Conservation (phyloP, 2,797 vertebrate genomes). For the Streptopelia turtur region DNA sequence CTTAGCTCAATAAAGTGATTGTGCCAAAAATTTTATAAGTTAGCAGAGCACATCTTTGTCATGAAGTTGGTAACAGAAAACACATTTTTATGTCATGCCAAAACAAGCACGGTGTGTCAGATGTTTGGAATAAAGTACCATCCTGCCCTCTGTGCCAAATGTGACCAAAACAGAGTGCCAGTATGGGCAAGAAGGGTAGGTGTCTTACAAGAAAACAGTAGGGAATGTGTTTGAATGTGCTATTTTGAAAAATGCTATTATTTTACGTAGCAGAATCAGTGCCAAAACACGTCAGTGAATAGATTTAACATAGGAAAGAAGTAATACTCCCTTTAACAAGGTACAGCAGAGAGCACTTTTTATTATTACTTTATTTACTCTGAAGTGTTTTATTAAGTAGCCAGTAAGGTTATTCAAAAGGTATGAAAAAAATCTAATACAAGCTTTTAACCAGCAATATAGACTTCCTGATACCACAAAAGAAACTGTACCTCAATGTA, state of each 20-base stretch:
- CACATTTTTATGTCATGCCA: neutral
- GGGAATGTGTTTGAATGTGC: neutral
- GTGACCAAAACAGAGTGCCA: neutral
- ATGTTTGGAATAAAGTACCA: neutral
- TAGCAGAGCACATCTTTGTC: neutral
- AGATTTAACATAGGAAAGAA: neutral
- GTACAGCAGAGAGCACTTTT: neutral
- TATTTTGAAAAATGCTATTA: neutral
- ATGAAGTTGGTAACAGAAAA: neutral
- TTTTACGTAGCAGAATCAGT: neutral
- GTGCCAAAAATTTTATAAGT: neutral
- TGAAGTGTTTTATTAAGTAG: conserved; percentile 39
- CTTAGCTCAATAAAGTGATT: neutral
- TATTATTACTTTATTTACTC: neutral
- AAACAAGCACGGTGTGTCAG: neutral
- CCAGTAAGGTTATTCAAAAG: conserved; percentile 15
- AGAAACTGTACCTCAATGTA: neutral
- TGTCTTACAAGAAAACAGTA: neutral
- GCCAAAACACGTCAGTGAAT: neutral
- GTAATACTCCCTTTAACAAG: neutral
- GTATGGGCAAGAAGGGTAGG: neutral
- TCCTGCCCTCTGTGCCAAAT: neutral
- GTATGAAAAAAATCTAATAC: conserved; percentile 17
- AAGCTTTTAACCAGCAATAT: neutral
- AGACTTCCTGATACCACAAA: neutral